These are phyloP conservation scores for Chironomus tepperi DNA, from an alignment of 1,140 invertebrate genomes.

Conservation along the genomic window DNA sequence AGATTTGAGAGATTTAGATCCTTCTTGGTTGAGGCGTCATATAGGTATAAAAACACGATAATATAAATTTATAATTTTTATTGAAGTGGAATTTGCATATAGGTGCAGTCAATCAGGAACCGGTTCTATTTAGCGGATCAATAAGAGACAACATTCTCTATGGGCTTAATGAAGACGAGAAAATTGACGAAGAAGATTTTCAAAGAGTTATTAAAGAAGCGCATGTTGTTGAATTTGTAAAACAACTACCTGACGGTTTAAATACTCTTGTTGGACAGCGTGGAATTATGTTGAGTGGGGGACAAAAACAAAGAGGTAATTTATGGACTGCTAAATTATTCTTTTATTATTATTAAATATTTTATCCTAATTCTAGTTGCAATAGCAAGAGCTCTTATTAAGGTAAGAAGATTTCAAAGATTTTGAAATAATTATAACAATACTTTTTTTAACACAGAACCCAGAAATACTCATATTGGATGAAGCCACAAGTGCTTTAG, in stretches of 20 bases:
- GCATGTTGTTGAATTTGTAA: constrained; percentile 74
- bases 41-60: constrained; percentile 43
- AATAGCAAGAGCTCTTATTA: constrained; percentile 82
- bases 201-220: constrained; percentile 55
- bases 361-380: constrained; percentile 50
- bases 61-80: too few relatives aligned
- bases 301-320: constrained; percentile 63
- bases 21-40: constrained; percentile 58
- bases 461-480: constrained; percentile 77
- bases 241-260: constrained; percentile 59
- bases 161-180: constrained; percentile 49
- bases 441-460: constrained; percentile 47
- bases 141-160: constrained; percentile 81
- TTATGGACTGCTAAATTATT: too few relatives aligned
- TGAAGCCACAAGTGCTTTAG: constrained; percentile 86
- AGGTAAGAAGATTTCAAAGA: constrained; percentile 45
- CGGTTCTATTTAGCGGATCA: constrained; percentile 69
- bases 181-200: constrained; percentile 47
- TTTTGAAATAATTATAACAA: neutral
- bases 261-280: constrained; percentile 73
- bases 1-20: constrained; percentile 55
- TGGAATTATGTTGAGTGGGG: constrained; percentile 73
- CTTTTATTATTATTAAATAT: too few relatives aligned
- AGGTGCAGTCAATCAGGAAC: constrained; percentile 75
- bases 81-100: too few relatives aligned